These are phyloP conservation scores for Euplexia lucipara DNA, from an alignment of 2,888 invertebrate genomes.

Conservation along the genomic window DNA sequence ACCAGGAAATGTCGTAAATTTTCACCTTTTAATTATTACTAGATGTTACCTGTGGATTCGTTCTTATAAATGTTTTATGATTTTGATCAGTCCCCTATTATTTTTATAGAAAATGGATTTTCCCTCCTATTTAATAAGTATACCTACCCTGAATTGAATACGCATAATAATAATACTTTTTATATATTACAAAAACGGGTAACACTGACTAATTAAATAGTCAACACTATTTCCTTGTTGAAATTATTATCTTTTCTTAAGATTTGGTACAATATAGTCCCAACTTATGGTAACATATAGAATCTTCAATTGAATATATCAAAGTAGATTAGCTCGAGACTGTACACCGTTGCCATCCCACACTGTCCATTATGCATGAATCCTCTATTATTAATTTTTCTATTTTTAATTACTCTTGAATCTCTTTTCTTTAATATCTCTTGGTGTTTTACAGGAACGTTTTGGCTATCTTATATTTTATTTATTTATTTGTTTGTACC, in stretches of 20 bases:
- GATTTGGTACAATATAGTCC: constrained; percentile 11
- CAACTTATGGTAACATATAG: not conserved
- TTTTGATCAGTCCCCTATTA: constrained; percentile 9
- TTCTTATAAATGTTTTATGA: constrained; percentile 45
- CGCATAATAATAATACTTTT: constrained; percentile 1
- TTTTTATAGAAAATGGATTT: constrained; percentile 1
- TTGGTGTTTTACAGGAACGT: constrained; percentile 63
- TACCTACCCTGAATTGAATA: not conserved
- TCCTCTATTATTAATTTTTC: constrained; percentile 54
- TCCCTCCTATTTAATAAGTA: not conserved
- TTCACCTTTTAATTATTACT: constrained; percentile 72
- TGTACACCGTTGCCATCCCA: constrained; percentile 59
- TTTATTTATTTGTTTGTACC: constrained; percentile 45
- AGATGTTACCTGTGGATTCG: constrained; percentile 57
- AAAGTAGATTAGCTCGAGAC: constrained; percentile 36
- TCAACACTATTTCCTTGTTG: not conserved
- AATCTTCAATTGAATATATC: not conserved
- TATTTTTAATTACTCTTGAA: constrained; percentile 44
- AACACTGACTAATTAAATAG: not conserved
- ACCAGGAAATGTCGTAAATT: constrained; percentile 86
- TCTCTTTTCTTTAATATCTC: constrained; percentile 56
- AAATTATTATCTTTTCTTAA: not conserved
- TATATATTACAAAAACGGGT: not conserved
- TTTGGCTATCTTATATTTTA: constrained; percentile 49
- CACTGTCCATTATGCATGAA: constrained; percentile 59